Base-by-base conservation (phyloP, 2,797 vertebrate genomes). In the Mormyrus proboscirostris region DNA sequence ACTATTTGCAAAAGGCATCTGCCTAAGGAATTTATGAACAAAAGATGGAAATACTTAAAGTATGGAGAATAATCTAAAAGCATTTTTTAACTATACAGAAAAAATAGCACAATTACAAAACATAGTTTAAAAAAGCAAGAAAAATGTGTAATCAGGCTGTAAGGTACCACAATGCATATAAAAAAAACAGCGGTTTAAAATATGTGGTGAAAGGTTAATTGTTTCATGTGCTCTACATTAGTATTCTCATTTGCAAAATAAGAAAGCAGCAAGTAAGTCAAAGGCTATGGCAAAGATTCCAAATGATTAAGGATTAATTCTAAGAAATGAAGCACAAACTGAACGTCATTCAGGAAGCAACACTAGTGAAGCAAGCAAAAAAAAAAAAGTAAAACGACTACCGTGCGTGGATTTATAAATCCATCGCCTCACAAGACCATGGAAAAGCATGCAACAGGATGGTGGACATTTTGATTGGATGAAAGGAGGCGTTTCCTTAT, bases 381-480 rank as follows among this genome's bases (percentile, higher is more conserved):
- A 25, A 88, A 86, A 12, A 90, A 89, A 92, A 91, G 16, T 22
- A 89, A 89, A 91, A 92, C 91, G 94, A 95, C 95, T 92, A 91
- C 93, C 95, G 96, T 96, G 96, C 96, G 93, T 93, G 93, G 94
- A 94, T 93, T 92, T 94, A 92, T 94, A 93, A 93, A 93, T 92
- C 93, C 76, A 91, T 57, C 59, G 16, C 3, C 76, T 79, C 73
- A 9, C 3, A n/a, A 50, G 57, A 55, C 2, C 49, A 50, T 12
- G 87, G 49, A 47, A 88, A 88, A 73, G 55, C 76, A 47, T 49
- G 55, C 38, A 25, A 62, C 59, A 76, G 62, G n/a, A 89, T 44
- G 59, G 19, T 3, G 49, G 50, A 65, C n/a, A 6, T 55, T 83
- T 83, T 79, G 29, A 73, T 73, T 73, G 12, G 65, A 38, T 73